A percentile compares a stretch with the other conserved stretches of the same genome.
Evolutionary conservation across 2,113 vertebrate genomes (phyloP).

Genomic region (Zosterops lateralis): DNA sequence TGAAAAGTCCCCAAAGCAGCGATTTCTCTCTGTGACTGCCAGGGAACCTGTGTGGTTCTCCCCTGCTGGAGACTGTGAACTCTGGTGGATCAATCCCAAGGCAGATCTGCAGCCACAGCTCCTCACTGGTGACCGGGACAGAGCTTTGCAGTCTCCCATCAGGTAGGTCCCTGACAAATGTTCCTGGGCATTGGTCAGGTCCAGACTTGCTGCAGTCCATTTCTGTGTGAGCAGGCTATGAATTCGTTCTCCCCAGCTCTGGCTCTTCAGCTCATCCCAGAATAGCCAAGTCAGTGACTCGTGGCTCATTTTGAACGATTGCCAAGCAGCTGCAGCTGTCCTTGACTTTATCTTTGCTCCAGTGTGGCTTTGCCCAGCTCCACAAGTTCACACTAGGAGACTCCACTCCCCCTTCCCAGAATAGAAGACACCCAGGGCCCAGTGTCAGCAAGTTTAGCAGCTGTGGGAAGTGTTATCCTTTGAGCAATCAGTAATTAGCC

Average conservation of each 20-base stretch:
- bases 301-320: constrained; percentile 56
- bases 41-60: fast-evolving
- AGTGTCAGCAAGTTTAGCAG: constrained; percentile 59
- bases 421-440: constrained; percentile 61
- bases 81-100: neutral
- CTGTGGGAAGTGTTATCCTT: constrained; percentile 49
- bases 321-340: constrained; percentile 68
- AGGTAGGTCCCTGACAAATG: neutral
- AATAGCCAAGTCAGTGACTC: constrained; percentile 65
- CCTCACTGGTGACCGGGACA: fast-evolving
- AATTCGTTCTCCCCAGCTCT: neutral
- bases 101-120: neutral
- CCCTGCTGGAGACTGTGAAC: neutral
- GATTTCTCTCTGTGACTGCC: neutral
- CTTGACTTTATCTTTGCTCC: constrained; percentile 63
- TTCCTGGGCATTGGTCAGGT: neutral
- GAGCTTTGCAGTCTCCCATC: neutral
- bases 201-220: neutral
- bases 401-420: constrained; percentile 69
- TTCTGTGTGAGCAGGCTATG: constrained; percentile 2
- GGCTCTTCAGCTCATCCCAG: constrained; percentile 43
- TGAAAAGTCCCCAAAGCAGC: neutral
- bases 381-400: constrained; percentile 67
- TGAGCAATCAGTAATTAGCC: constrained; percentile 56
- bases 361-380: constrained; percentile 62